Evolutionary conservation across 2,797 vertebrate species (phyloP).

Genomic region (Pipistrellus nathusii): DNA sequence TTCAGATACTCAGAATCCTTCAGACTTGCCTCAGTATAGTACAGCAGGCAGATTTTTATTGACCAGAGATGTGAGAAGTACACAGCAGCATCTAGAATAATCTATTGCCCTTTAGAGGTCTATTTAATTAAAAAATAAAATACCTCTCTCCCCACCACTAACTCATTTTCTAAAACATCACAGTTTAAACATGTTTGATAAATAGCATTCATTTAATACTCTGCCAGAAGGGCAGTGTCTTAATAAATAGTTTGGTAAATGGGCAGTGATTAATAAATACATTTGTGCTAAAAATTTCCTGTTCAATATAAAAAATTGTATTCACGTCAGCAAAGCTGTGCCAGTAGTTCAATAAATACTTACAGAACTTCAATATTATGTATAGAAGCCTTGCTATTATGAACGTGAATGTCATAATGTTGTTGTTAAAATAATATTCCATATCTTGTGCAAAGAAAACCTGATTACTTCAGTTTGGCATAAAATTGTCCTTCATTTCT

Average conservation of each 20-base stretch:
- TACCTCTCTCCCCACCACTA: background rate
- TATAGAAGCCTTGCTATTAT: background rate
- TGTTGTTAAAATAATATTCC: constrained; percentile 42
- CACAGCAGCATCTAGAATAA: background rate
- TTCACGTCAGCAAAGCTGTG: background rate
- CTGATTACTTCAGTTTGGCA: background rate
- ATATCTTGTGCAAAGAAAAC: background rate
- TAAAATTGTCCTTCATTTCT: background rate
- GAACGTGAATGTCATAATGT: background rate
- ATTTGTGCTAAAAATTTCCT: constrained; percentile 39
- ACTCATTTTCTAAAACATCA: constrained; percentile 7
- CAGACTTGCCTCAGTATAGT: background rate
- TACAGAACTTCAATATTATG: background rate
- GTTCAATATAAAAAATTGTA: constrained; percentile 9
- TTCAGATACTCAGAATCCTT: constrained; percentile 25
- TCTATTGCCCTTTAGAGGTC: background rate
- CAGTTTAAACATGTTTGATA: constrained; percentile 41
- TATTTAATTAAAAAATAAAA: constrained; percentile 3
- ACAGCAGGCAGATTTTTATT: constrained; percentile 6
- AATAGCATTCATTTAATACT: constrained; percentile 48
- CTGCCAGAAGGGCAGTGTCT: background rate
- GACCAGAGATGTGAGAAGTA: background rate
- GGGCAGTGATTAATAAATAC: constrained; percentile 18
- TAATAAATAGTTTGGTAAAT: constrained; percentile 66
- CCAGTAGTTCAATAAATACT: background rate